phyloP scores from a whole-genome alignment of 2,113 vertebrate species.

The Origma solitaria region DNA sequence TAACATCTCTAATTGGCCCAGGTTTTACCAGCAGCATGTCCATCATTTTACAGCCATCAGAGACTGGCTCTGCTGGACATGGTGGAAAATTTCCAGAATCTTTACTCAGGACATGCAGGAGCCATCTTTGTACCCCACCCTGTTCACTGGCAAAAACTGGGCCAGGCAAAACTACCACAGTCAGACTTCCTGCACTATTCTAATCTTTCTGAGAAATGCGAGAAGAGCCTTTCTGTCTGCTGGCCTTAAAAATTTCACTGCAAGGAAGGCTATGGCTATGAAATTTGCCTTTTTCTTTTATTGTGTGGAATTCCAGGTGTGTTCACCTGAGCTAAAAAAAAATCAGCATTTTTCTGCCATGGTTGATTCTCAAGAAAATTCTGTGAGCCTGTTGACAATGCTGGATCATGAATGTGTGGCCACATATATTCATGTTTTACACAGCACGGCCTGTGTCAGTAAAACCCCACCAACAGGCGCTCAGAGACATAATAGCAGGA shows the following conservation, averaged over 20 bases:
- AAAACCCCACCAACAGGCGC: not conserved
- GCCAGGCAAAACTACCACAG: no score
- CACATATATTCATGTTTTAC: not conserved
- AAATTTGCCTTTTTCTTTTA: not conserved
- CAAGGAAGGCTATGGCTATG: not conserved
- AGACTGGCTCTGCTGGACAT: no score
- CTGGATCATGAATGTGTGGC: not conserved
- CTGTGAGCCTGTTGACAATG: not conserved
- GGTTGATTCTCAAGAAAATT: not conserved
- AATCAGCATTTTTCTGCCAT: not conserved
- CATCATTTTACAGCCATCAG: no score
- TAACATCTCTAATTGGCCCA: no score
- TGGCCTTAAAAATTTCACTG: not conserved
- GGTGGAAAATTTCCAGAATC: no score
- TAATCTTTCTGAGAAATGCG: not conserved
- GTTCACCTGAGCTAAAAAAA: not conserved
- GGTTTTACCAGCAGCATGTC: no score
- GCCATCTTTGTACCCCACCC: no score
- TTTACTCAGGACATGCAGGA: no score
- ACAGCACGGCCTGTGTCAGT: not conserved
- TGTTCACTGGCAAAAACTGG: no score
- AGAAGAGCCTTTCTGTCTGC: not conserved
- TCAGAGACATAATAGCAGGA: not conserved
- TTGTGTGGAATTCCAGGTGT: not conserved
- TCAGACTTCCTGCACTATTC: not conserved